Evolutionary conservation across 1,140 invertebrate genomes (phyloP), one percentile per base, ranked within the genome.

Genomic region (Habropoda laboriosa): DNA sequence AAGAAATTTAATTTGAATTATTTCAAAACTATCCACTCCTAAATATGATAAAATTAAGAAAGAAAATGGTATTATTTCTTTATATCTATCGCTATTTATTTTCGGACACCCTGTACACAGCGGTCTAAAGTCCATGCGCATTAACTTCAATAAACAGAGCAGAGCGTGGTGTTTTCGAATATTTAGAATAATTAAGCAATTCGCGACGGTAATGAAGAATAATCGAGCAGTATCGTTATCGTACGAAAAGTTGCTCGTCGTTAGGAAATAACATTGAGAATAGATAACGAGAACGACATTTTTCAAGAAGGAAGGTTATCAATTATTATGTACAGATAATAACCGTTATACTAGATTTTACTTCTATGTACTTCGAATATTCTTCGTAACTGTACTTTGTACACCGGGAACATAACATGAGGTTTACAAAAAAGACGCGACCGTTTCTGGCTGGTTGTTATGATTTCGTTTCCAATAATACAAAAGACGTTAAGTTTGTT

Each of bases 261-360:
- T 21, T 40, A 30, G 35, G 30, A n/a, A 71, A 32, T 71, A 57
- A 45, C 51, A 21, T 45, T 6, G 4, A 42, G 53, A 45, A 71
- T 42, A 71, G 53, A 71, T 70, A 68, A 4, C 27, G 18, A 3
- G 24, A 7, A 10, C 4, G 6, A 16, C 30, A 72, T 40, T 60
- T 72, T 72, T 55, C 70, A 10, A 5, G 3, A 27, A 35, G 18
- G 13, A 60, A 60, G 53, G 55, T 72, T 72, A 72, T 60, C 55
- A 8, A 2, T 5, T 60, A 60, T 32, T 27, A 27, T 35, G 21
- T 30, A 3, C 4, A 27, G 8, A 72, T 72, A 45, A 60, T 24
- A 30, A n/a, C 38, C n/a, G 24, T 58, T 27, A 42, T 51, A 27
- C n/a, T 1, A 40, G 38, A 57, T 8, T 18, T n/a, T 12, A 4